Evolutionary conservation across 64 coral and sea anemone genomes (phyloP).

Genomic region (Montipora efflorescens): DNA sequence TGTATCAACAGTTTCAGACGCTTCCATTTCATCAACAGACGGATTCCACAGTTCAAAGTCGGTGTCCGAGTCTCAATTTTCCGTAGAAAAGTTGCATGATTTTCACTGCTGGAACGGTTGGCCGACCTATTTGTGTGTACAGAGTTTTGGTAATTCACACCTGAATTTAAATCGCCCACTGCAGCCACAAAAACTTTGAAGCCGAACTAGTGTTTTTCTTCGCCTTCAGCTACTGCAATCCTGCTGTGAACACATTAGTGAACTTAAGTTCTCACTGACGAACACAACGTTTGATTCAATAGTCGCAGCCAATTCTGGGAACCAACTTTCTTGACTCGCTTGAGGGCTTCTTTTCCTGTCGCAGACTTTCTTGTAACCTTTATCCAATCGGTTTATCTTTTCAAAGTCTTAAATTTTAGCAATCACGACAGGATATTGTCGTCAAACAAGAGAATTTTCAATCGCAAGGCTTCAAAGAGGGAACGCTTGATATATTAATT

Average conservation of each 20-base stretch:
- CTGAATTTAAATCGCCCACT: too few species aligned
- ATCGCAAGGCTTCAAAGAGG: constrained; percentile 21
- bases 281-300: background rate
- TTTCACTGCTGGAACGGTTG: too few species aligned
- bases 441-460: background rate
- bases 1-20: background rate
- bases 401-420: background rate
- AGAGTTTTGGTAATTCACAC: background rate
- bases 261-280: background rate
- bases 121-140: background rate
- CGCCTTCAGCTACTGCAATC: background rate
- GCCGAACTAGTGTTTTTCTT: background rate
- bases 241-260: background rate
- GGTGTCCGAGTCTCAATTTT: background rate
- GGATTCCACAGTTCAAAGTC: background rate
- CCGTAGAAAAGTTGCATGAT: background rate
- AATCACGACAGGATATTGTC: background rate
- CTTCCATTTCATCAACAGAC: constrained; percentile 11
- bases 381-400: background rate
- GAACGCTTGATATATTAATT: constrained; percentile 20
- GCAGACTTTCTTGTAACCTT: background rate
- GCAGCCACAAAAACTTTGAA: background rate
- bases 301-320: background rate
- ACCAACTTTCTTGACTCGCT: background rate
- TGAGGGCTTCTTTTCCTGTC: background rate